Percentiles rank a stretch among this genome's conserved stretches.
phyloP scores from a whole-genome alignment of 2,888 invertebrate species.

The Gibbula magus region DNA sequence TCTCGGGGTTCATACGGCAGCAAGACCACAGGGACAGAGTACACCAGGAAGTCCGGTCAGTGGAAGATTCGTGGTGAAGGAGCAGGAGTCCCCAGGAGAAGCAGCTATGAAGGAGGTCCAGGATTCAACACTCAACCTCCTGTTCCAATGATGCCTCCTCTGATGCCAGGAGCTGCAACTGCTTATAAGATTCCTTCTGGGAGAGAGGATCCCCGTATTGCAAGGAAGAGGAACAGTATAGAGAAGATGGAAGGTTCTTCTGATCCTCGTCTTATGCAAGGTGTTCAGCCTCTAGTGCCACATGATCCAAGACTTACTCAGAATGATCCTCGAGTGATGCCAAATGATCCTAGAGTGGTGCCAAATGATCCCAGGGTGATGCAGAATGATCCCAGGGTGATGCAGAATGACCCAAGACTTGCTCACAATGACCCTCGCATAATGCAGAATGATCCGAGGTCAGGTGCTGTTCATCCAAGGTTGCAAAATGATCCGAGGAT shows the following conservation, averaged over 20 bases:
- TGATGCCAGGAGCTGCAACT: background rate
- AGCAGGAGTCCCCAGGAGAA: background rate
- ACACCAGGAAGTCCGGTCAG: background rate
- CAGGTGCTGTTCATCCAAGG: background rate
- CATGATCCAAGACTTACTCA: background rate
- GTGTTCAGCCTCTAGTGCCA: no score
- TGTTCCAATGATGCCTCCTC: background rate
- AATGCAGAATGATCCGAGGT: background rate
- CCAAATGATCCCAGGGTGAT: background rate
- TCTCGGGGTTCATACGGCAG: background rate
- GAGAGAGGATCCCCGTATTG: background rate
- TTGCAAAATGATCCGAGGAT: no score
- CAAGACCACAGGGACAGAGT: background rate
- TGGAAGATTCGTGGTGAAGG: slow-evolving; percentile 4
- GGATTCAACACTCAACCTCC: background rate
- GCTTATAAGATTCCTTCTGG: background rate
- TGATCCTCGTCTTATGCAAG: background rate
- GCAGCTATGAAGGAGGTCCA: background rate
- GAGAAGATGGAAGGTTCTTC: background rate
- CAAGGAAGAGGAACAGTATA: background rate
- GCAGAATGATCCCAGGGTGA: background rate
- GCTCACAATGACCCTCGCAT: background rate
- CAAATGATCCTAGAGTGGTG: background rate
- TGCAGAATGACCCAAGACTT: background rate
- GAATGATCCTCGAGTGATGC: background rate